Percentiles rank a stretch among this genome's conserved stretches.
Conservation (phyloP, 2,113 vertebrate species). For the Dinomys branickii region DNA sequence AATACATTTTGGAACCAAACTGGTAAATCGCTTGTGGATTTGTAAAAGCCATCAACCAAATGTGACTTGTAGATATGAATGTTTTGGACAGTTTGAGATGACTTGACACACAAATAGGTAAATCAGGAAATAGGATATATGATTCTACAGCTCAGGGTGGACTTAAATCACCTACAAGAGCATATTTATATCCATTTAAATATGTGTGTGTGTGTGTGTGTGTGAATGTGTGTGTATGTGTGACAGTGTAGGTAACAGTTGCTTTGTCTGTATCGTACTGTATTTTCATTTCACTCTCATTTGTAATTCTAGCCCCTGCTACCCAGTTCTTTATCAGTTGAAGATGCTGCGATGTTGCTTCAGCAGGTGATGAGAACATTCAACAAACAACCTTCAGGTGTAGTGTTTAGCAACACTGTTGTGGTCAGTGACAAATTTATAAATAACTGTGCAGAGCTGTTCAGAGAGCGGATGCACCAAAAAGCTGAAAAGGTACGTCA, state of each 20-base stretch:
- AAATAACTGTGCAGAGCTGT: constrained; percentile 89
- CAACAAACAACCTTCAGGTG: constrained; percentile 87
- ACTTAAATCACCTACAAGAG: neutral
- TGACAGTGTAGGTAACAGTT: neutral
- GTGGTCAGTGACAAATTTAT: constrained; percentile 97
- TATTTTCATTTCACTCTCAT: constrained; percentile 29
- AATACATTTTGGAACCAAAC: constrained; percentile 13
- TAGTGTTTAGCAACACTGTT: constrained; percentile 90
- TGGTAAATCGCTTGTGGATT: neutral
- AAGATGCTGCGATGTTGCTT: constrained; percentile 93
- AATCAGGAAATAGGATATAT: neutral
- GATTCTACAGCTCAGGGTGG: neutral
- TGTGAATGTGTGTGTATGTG: neutral
- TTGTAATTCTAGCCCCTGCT: constrained; percentile 89
- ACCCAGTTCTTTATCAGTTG: constrained; percentile 93
- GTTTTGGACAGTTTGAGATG: neutral
- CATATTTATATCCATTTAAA: neutral
- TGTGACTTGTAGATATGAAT: neutral
- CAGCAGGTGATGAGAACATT: constrained; percentile 93
- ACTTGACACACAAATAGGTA: neutral
- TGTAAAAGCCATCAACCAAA: neutral
- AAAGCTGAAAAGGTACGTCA: constrained; percentile 94
- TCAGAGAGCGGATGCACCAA: constrained; percentile 93
- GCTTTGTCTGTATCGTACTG: neutral
- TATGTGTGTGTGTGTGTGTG: neutral